Evolutionary conservation across 2,797 vertebrate species (phyloP), one percentile per base, ranked within the genome.

Genomic region (Melanotaenia maccullochi): DNA sequence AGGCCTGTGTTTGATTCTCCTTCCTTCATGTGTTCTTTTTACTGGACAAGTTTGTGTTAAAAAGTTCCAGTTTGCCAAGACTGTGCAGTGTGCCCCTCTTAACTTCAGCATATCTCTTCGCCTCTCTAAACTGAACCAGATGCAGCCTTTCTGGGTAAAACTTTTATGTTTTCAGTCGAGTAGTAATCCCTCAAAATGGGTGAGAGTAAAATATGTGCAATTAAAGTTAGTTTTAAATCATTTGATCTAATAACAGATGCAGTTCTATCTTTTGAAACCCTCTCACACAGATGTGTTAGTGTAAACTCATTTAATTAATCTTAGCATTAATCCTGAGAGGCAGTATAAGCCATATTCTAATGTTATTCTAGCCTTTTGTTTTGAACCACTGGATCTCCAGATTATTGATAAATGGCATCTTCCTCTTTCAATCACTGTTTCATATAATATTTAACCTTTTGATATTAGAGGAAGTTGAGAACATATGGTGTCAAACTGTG

Each of bases 91-190:
- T 81, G 60, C 82, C 87, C 83, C 84, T 80, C 69, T 63, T 20
- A 68, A 75, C 61, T 83, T 59, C 76, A 73, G 86, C 89, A 92
- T 86, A 89, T 92, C 88, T 89, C 88, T 71, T 78, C 69, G 52
- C 70, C 82, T 84, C 71, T 62, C 75, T 93, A 94, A 94, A 83
- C 87, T 75, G 76, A 93, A 92, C 91, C 93, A 95, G 92, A 94
- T 93, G 88, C 75, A 85, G 61, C 68, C 75, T 89, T 91, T 92
- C 87, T 86, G 84, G 84, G 90, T 91, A 90, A 93, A 92, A 90
- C 85, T 87, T 91, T 88, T 80, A 89, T 87, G 85, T 90, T 84
- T 87, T 44, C 24, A 78, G 78, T 60, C 65, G 78, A 84, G 66
- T 67, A 75, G 73, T 68, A 65, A 77, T 79, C 81, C 63, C 79